A percentile compares a stretch with the other conserved stretches of the same genome.
phyloP scores from a whole-genome alignment of 2,797 vertebrate genomes.

The Cyprinella venusta region DNA sequence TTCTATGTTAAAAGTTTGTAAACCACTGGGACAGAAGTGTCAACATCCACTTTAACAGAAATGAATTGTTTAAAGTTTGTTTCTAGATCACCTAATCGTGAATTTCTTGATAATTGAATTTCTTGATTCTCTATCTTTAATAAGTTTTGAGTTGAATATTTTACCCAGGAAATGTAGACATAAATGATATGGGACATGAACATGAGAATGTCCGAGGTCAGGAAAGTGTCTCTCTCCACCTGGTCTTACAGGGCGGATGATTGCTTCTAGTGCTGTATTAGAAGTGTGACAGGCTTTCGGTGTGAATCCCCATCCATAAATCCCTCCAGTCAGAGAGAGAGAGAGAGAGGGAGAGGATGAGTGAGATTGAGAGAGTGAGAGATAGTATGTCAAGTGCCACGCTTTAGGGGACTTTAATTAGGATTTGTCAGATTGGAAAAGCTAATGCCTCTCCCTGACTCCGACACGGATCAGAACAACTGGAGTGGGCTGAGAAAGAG shows the following conservation, averaged over 20 bases:
- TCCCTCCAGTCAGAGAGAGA: slow-evolving; percentile 39
- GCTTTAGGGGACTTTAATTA: slow-evolving; percentile 57
- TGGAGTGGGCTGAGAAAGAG: slow-evolving; percentile 34
- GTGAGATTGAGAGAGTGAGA: slow-evolving; percentile 29
- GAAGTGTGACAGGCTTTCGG: slow-evolving; percentile 32
- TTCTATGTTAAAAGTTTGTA: background rate
- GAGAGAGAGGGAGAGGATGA: slow-evolving; percentile 22
- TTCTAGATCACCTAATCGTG: background rate
- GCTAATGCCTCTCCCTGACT: slow-evolving; percentile 55
- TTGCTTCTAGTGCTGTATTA: slow-evolving; percentile 41
- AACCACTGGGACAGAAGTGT: background rate
- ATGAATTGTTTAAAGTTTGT: background rate
- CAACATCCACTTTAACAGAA: background rate
- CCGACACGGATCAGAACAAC: slow-evolving; percentile 45
- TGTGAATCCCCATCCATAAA: slow-evolving; percentile 34
- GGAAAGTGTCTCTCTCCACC: slow-evolving; percentile 15
- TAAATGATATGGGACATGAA: background rate
- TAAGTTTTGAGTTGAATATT: background rate
- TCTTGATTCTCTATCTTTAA: no score
- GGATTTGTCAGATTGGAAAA: slow-evolving; percentile 61
- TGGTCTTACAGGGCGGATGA: slow-evolving; percentile 19
- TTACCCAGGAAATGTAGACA: background rate
- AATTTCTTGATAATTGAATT: no score
- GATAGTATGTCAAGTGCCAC: slow-evolving; percentile 44
- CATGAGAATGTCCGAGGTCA: background rate